Base-by-base conservation (phyloP, 2,888 invertebrate genomes). In the Endotricha flammealis region DNA sequence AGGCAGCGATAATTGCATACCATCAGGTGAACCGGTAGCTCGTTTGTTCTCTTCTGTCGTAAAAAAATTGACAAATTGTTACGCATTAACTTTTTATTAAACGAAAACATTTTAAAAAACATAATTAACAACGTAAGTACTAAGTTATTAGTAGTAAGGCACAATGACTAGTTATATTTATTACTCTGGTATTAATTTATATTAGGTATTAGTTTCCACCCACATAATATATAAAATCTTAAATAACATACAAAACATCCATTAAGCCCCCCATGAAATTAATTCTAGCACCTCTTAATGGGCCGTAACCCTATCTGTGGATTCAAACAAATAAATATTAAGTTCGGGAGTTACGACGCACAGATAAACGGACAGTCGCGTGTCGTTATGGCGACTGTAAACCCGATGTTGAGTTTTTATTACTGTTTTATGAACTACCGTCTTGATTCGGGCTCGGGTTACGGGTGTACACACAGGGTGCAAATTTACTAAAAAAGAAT, bases 351-450 rank as follows among this genome's bases (percentile, higher is more conserved):
- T 43, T 41, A 46, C 39, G 42, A 43, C 12, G 35, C 12, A 11
- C 34, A 31, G 38, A 39, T 38, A 44, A 37, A 32, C 25, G 37
- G 20, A 27, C 32, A 33, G 41, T 27, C 24, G 36, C 24, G 36
- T 38, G 34, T 34, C 34, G 34, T 42, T 41, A 39, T 17, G 39
- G 24, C 32, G 31, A 27, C 29, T 35, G 46, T 46, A 39, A 46
- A 46, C 29, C 35, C 34, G 33, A 32, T 35, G 22, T 50, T 50
- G 48, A 53, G 32, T 52, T 58, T 64, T 71, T 64, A 73, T 67
- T 68, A 57, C 66, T 42, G 50, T 72, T 73, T 74, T 73, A 74
- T 73, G 57, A 66, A 74, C 74, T 72, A 72, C 74, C 55, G 68
- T 67, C 65, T 74, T 72, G 62, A 66, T 65, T 64, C 53, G 48